phyloP scores from a whole-genome alignment of 2,797 vertebrate species.

The Pipistrellus pygmaeus region DNA sequence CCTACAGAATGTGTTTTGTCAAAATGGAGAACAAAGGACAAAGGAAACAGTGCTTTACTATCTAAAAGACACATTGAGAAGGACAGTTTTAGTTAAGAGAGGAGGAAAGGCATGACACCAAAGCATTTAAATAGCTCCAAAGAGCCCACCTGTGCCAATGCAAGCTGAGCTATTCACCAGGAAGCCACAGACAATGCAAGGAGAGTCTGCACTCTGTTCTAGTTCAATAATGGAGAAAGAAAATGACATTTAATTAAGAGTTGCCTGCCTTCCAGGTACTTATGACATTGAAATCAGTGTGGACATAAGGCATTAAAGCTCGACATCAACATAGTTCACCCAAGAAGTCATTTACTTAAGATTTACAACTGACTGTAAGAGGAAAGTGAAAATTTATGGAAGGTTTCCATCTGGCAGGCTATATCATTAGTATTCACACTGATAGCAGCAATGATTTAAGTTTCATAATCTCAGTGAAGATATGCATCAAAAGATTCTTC shows the following conservation, averaged over 20 bases:
- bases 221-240: constrained; percentile 77
- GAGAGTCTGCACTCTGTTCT: constrained; percentile 30
- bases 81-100: constrained; percentile 69
- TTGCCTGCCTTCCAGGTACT: constrained; percentile 86
- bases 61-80: constrained; percentile 79
- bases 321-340: constrained; percentile 84
- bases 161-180: constrained; percentile 18
- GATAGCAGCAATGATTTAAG: constrained; percentile 88
- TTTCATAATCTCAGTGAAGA: constrained; percentile 89
- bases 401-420: constrained; percentile 88
- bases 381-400: constrained; percentile 88
- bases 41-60: constrained; percentile 67
- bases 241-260: constrained; percentile 87
- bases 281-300: constrained; percentile 87
- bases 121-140: constrained; percentile 76
- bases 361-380: constrained; percentile 85
- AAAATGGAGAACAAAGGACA: constrained; percentile 79
- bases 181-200: constrained; percentile 61
- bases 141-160: constrained; percentile 57
- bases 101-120: constrained; percentile 53
- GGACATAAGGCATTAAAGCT: constrained; percentile 88
- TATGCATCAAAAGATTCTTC: constrained; percentile 88
- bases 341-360: constrained; percentile 85
- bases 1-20: constrained; percentile 75
- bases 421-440: constrained; percentile 89